Base-by-base conservation (phyloP, 2,113 vertebrate species). In the Rutilus rutilus region DNA sequence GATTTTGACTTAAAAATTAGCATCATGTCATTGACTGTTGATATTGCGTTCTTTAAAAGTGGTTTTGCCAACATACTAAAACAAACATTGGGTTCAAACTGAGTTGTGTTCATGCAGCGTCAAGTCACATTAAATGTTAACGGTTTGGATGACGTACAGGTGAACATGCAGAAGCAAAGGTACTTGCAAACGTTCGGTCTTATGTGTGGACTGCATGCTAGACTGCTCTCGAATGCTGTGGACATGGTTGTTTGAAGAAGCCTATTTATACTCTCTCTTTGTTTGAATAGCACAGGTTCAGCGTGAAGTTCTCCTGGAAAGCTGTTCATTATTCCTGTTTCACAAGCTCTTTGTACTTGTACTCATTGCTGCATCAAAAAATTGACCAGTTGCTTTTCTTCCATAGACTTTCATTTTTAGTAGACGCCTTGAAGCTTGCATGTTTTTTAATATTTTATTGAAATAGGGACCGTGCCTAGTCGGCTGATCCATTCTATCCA, bases 151-250 rank as follows among this genome's bases (percentile, higher is more conserved):
- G 60, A 64, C n/a, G 50, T 82, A 79, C 21, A 69, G 59, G 45
- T 76, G 83, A 81, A 80, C 33, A 76, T 57, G 59, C 59, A 79
- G 25, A 57, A 82, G 64, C 74, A 78, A 52, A 17, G 75, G 39
- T 74, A 10, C 59, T 75, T 78, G 80, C 25, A 25, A 45, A 45
- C 7, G 4, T 12, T 12, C 30, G 73, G 27, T 23, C 73, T 73
- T 65, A 73, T 60, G 23, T 64, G 65, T 67, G 21, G 73, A 71
- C 54, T 60, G 54, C 45, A 87, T 80, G 86, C 86, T 83, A 52
- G 62, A 77, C 64, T 87, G 86, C 78, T 75, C 33, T 33, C 17
- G n/a, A 87, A 83, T 87, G 45, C 17, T 4, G 65, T 65, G 69
- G 36, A 85, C 80, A 69, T 73, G 74, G 36, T 10, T 62, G 59